Base-by-base conservation (phyloP, 2,888 invertebrate species). In the Linnaemya tessellans region DNA sequence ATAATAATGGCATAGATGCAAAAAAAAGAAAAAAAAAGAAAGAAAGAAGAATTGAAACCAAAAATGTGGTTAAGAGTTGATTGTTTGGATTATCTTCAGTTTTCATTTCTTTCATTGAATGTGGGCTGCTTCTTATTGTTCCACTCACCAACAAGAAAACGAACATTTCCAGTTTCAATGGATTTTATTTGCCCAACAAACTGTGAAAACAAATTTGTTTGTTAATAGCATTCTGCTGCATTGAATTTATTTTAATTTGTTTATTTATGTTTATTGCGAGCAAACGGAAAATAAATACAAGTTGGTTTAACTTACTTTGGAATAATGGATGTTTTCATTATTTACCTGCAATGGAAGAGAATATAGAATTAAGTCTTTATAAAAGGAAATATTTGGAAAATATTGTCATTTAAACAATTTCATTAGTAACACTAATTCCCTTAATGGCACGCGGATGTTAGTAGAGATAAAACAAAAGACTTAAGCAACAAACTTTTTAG, bases 41-140 rank as follows among this genome's bases (percentile, higher is more conserved):
- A 30, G 8, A 41, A 11, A 41, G 43, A 56, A 54, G 62, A 54
- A 73, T 35, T 8, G 4, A 67, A 80, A 60, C 20, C 43, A 71
- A 81, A 64, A 75, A 70, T 81, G 70, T 70, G 51, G 58, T 70
- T 68, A 60, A 64, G 9, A 79, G 74, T 65, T 82, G 81, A 74
- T 79, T 81, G 78, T 81, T 71, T n/a, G 75, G 70, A 70, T 79
- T 79, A 79, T 75, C 70, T 71, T 71, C 41, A 70, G 35, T 84
- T 62, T 73, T 62, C 13, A 49, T 84, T 62, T 78, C 46, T 41
- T 38, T 46, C 70, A 60, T 51, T 68, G 58, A 85, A 82, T 71
- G 85, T 85, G 74, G 85, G 85, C 82, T 70, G 81, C 35, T 46
- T 54, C 25, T 49, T 58, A 60, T 77, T 64, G 58, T 68, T 67